Evolutionary conservation across 2,113 vertebrate genomes (phyloP), one percentile per base, ranked within the genome.

Genomic region (Myanophis thanlyinensis): DNA sequence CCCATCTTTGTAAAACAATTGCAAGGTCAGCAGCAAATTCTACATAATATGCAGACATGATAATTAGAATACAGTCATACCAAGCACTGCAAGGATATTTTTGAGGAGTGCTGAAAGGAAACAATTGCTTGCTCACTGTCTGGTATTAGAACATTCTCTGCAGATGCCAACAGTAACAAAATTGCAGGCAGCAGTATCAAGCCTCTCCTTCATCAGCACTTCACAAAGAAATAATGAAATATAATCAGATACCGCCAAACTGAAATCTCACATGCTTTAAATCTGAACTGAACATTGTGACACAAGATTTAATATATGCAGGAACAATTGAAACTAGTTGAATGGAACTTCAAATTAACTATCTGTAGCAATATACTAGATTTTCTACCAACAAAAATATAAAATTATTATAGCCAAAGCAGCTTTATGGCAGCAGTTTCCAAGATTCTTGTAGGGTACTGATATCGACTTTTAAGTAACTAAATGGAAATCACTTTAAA

Each of bases 101-200:
- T 23, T 87, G 27, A 20, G 89, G 67, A 92, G 40, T 46, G 44
- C 51, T 56, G 51, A 84, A 11, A 85, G 13, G 12, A 73, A 92
- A 89, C 51, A 92, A 89, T 48, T 23, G 44, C 52, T 85, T 53
- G 48, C 88, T 88, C 56, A 67, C 11, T 87, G 67, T 40, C 35
- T 67, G 40, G n/a, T 20, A 87, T 44, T 80, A 90, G 89, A 87
- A 93, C 48, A 87, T 90, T 90, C 47, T 30, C 25, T 90, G 89
- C 89, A 67, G 84, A 90, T 46, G 35, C 67, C 40, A 88, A 40
- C 27, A 35, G 27, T 53, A 80, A 80, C 59, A 87, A 52, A 87
- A 53, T 27, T 53, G n/a, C 44, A 15, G 84, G 49, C 35, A 80
- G 3, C 85, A 44, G 23, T 35, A 88, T 84, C 59, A 84, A 48